Evolutionary conservation across 2,888 invertebrate species (phyloP), one percentile per base, ranked within the genome.

Genomic region (Orchestes rusci): DNA sequence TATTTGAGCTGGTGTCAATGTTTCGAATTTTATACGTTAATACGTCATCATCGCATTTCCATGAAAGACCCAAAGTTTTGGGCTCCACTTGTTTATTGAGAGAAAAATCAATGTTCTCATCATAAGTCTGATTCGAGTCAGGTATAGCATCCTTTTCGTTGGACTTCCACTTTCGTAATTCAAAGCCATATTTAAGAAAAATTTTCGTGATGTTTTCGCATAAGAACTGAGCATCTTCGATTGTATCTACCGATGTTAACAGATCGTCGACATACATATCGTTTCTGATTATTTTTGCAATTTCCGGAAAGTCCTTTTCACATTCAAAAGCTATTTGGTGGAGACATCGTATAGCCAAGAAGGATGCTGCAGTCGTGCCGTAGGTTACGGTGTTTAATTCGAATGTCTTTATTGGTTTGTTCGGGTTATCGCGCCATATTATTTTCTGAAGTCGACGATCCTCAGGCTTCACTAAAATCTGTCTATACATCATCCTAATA

Each of bases 201-300:
- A 39, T 19, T 28, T 38, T n/a, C 2, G 41, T n/a, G 4, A 51
- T 31, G 3, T 39, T 34, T 13, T 46, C n/a, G 17, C 27, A 23
- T 20, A 53, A n/a, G n/a, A 31, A 23, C 7, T 16, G 13, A 2
- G 45, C 50, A 16, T 43, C 34, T 30, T 49, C 35, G 29, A 31
- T 12, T 2, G 37, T 18, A 28, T 52, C 43, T 10, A 29, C 20
- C 4, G 42, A 36, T 8, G 47, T 45, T 2, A 54, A 30, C 3
- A 54, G 16, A 31, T 55, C 49, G 15, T 54, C 53, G 2, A 54
- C 45, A 18, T 54, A 54, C 34, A 54, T 50, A 18, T 50, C 43
- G 13, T 51, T 36, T 13, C 19, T 7, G 17, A 53, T 53, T 2
- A 45, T 38, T 10, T 38, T 10, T 3, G 43, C 34, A 13, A 43